phyloP scores from a whole-genome alignment of 2,797 vertebrate species.

The Avahi laniger region DNA sequence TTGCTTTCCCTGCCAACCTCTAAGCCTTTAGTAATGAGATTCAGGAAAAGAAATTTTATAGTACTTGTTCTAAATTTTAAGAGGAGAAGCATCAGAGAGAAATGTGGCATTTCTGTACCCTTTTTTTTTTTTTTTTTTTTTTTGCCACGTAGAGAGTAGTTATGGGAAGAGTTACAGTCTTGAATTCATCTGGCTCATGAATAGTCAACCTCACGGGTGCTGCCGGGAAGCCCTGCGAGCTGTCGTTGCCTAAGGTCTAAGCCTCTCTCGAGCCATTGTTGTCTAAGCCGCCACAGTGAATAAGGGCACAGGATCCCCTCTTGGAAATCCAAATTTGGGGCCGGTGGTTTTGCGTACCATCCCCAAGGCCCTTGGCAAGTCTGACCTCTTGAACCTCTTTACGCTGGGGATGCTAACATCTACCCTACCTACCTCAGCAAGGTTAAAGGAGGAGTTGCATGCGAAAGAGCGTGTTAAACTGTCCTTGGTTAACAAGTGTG shows the following conservation, averaged over 20 bases:
- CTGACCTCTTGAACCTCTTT: background rate
- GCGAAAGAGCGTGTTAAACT: background rate
- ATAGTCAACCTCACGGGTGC: background rate
- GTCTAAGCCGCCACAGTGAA: background rate
- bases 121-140: background rate
- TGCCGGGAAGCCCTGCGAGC: background rate
- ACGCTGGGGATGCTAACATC: background rate
- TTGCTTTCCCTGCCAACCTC: background rate
- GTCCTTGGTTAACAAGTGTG: background rate
- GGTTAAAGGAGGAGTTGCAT: background rate
- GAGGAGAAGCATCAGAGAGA: background rate
- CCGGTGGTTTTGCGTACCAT: background rate
- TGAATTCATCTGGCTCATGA: background rate
- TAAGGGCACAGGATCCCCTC: background rate
- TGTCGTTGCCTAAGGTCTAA: background rate
- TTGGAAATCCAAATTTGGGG: background rate
- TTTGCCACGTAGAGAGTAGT: background rate
- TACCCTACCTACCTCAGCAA: background rate
- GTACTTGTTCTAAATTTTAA: background rate
- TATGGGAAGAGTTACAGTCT: background rate
- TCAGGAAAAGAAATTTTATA: background rate
- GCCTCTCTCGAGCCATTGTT: background rate
- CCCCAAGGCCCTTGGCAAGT: background rate
- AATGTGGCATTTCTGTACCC: background rate
- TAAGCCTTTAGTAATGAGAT: conserved; percentile 21